A percentile compares a stretch with the other conserved stretches of the same genome.
Conservation (phyloP, 2,888 invertebrate genomes). For the Epinotia demarniana region DNA sequence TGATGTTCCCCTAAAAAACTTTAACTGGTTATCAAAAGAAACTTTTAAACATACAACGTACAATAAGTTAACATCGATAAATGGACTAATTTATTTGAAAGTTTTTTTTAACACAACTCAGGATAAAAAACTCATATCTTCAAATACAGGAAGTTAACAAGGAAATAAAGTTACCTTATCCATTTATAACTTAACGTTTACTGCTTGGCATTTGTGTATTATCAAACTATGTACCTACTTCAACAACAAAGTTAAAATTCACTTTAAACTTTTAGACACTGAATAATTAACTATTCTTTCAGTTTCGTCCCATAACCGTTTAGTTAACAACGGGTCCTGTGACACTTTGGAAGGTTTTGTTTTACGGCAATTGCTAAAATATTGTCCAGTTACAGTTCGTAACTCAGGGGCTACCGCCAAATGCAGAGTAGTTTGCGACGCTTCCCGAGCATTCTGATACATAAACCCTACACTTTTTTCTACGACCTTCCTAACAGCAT, state of each 20-base stretch:
- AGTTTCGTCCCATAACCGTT: constrained; percentile 87
- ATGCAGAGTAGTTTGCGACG: constrained; percentile 87
- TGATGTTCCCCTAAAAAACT: too few species aligned
- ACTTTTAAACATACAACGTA: too few species aligned
- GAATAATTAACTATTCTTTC: constrained; percentile 80
- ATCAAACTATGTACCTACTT: not conserved
- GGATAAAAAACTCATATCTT: not conserved
- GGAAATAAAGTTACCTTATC: not conserved
- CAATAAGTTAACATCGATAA: too few species aligned
- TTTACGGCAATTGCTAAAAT: constrained; percentile 86
- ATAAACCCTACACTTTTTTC: constrained; percentile 62
- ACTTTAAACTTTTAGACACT: constrained; percentile 46
- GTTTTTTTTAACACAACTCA: too few species aligned
- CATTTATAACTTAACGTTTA: constrained; percentile 8
- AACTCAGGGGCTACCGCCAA: constrained; percentile 84
- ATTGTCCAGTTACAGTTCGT: constrained; percentile 85
- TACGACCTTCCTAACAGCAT: constrained; percentile 63
- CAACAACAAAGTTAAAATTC: not conserved
- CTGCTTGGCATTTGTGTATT: not conserved
- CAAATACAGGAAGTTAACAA: not conserved
- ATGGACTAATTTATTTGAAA: too few species aligned
- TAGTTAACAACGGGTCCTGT: constrained; percentile 80
- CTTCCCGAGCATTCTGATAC: constrained; percentile 86
- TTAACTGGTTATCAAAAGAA: too few species aligned
- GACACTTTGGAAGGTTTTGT: constrained; percentile 80